Evolutionary conservation across 2,888 invertebrate genomes (phyloP), one percentile per base, ranked within the genome.

Genomic region (Macropis europaea): DNA sequence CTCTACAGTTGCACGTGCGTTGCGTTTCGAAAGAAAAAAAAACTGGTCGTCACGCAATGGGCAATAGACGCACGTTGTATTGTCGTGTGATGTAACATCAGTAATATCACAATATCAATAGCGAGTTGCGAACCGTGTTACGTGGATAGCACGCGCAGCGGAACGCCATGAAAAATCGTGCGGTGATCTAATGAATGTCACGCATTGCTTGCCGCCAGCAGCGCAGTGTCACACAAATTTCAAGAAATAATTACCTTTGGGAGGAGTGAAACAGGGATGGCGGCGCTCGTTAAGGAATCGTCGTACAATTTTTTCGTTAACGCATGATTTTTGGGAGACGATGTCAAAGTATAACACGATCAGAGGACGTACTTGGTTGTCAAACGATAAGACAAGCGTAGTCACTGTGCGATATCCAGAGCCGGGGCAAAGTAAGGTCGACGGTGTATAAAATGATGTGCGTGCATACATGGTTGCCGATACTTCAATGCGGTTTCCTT

Each of bases 351-450:
- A n/a, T n/a, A n/a, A n/a, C n/a, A n/a, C n/a, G n/a, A 11, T 15
- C 2, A 7, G 24, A n/a, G 9, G 3, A 5, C 11, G 11, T 32
- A 22, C n/a, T 32, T 19, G 48, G 54, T 19, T 26, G 34, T 15
- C 6, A 28, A 15, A 26, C 50, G 70, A 60, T 64, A 60, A 70
- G 13, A 26, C 28, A 11, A 28, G 26, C 15, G 28, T 34, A 22
- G 42, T 54, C 59, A 26, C 52, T 38, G 13, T 6, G 36, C 22
- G 66, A 28, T 57, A 67, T 32, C 30, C 45, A 59, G 15, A 56
- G 28, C 13, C 43, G 62, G 52, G 15, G 22, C 63, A 66, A 69
- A 66, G 59, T 59, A 53, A 62, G 38, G 11, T 15, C 19, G 19
- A 22, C 43, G 17, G 36, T 36, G 11, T 13, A 22, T 9, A 30